Conservation (phyloP, 2,797 vertebrate genomes). For the Diplodus sargus region DNA sequence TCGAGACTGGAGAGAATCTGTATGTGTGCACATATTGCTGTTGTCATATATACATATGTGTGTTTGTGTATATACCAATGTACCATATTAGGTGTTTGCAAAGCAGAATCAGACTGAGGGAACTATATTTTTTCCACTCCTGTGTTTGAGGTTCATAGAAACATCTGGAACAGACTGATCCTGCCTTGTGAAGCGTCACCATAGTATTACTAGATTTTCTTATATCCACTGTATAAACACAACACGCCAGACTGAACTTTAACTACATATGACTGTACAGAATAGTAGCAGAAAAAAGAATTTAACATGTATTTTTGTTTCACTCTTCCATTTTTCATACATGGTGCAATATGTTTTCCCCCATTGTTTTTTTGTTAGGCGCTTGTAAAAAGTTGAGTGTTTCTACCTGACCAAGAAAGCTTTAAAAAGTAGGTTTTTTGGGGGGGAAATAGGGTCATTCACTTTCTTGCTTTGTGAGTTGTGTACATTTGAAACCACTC, state of each 20-base stretch:
- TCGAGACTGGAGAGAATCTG: constrained; percentile 76
- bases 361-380: constrained; percentile 19
- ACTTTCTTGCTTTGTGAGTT: not conserved
- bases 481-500: not conserved
- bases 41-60: constrained; percentile 56
- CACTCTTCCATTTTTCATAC: constrained; percentile 34
- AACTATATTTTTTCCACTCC: not conserved
- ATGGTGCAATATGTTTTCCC: constrained; percentile 70
- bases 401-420: not conserved
- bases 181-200: constrained; percentile 40
- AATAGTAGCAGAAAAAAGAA: constrained; percentile 52
- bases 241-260: constrained; percentile 68
- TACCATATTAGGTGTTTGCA: constrained; percentile 53
- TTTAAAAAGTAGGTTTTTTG: constrained; percentile 2
- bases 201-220: constrained; percentile 70
- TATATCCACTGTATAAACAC: constrained; percentile 72
- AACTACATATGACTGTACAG: constrained; percentile 70
- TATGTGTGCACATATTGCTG: constrained; percentile 63
- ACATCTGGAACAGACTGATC: constrained; percentile 31
- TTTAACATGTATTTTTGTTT: constrained; percentile 37
- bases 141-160: not conserved
- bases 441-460: not conserved
- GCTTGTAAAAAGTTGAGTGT: constrained; percentile 8
- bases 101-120: constrained; percentile 41
- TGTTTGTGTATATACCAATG: constrained; percentile 69